These are phyloP conservation scores for Tauraco hartlaubi DNA, from an alignment of 2,797 vertebrate species.

Conservation along the genomic window DNA sequence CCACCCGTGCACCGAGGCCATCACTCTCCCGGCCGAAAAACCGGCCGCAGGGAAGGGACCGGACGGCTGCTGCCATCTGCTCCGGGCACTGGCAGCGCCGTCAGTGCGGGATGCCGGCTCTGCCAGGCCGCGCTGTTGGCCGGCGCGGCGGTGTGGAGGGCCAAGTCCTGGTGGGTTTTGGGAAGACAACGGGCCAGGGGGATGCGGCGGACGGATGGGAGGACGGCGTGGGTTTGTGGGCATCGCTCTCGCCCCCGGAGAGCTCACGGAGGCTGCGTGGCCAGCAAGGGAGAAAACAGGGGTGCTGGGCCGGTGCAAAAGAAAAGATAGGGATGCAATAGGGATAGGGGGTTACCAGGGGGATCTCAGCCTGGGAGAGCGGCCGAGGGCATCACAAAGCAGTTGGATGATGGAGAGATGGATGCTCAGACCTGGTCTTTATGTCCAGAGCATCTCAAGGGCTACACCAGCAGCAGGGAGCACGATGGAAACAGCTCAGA, in stretches of 20 bases:
- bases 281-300: neutral
- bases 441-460: neutral
- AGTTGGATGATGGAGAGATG: neutral
- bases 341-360: rapidly evolving
- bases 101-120: neutral
- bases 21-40: rapidly evolving
- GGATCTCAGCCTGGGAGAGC: neutral
- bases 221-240: neutral
- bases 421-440: neutral
- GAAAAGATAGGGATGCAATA: neutral
- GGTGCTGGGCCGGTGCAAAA: neutral
- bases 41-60: rapidly evolving
- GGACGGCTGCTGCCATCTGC: slow-evolving; percentile 1
- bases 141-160: rapidly evolving
- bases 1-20: neutral
- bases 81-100: neutral
- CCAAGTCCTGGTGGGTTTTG: slow-evolving; percentile 22
- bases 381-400: neutral
- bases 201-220: neutral
- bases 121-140: neutral
- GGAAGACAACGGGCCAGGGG: neutral
- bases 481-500: neutral
- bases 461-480: neutral
- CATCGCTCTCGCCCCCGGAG: rapidly evolving
- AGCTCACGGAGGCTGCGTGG: rapidly evolving